phyloP scores from a whole-genome alignment of 2,113 vertebrate species.

The Gasterosteus aculeatus region DNA sequence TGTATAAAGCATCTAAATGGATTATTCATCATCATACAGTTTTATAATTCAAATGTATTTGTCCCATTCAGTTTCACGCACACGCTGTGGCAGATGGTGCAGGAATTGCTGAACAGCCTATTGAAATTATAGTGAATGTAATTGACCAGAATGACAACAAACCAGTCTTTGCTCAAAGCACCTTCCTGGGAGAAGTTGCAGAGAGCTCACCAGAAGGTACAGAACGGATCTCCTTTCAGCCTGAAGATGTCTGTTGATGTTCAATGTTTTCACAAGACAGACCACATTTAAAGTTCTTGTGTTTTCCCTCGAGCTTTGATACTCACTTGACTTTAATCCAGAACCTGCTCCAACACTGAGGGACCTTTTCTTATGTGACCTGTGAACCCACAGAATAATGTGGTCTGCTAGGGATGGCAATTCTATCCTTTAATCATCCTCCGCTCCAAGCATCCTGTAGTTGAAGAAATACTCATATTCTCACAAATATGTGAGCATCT shows the following conservation, averaged over 20 bases:
- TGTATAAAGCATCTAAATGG: neutral
- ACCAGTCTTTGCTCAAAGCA: constrained; percentile 66
- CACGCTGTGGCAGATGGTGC: constrained; percentile 27
- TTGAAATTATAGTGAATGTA: constrained; percentile 72
- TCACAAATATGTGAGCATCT: neutral
- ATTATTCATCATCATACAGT: neutral
- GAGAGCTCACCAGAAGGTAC: constrained; percentile 70
- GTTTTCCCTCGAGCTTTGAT: neutral
- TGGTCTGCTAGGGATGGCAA: neutral
- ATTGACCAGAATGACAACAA: constrained; percentile 79
- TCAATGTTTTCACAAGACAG: neutral
- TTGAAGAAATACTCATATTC: neutral
- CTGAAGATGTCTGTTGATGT: neutral
- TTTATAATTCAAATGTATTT: neutral
- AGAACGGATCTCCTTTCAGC: neutral
- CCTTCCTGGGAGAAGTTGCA: constrained; percentile 69
- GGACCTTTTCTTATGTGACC: neutral
- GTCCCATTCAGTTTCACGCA: constrained; percentile 59
- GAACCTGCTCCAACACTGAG: neutral
- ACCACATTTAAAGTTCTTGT: neutral
- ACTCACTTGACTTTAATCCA: neutral
- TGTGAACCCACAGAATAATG: neutral
- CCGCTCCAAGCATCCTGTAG: neutral
- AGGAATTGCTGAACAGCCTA: constrained; percentile 27
- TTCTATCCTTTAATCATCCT: neutral